Evolutionary conservation across 2,113 vertebrate genomes (phyloP).

Genomic region (Tupaia chinensis): DNA sequence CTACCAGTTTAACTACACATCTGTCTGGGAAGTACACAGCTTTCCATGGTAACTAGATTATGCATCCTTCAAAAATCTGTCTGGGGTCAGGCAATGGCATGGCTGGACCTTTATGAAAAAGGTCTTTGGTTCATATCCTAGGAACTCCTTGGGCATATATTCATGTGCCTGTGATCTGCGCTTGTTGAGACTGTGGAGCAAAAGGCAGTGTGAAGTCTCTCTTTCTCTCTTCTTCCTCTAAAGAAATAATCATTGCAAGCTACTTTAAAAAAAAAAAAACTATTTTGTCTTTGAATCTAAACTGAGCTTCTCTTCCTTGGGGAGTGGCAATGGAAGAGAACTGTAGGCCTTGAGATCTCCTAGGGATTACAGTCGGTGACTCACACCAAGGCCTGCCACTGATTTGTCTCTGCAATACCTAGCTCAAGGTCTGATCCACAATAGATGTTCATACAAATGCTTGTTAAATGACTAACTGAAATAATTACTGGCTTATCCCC

Average conservation of each 20-base stretch:
- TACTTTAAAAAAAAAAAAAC: neutral
- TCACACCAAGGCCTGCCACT: neutral
- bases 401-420: neutral
- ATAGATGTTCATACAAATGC: neutral
- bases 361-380: neutral
- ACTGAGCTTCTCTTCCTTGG: neutral
- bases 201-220: too few relatives aligned
- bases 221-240: too few relatives aligned
- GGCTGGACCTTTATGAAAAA: too few relatives aligned
- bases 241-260: too few relatives aligned
- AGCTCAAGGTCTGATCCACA: neutral
- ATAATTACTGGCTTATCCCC: neutral
- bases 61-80: neutral
- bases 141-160: too few relatives aligned
- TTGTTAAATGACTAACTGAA: conserved; percentile 38
- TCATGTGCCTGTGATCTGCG: too few relatives aligned
- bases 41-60: neutral
- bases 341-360: neutral
- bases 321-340: rapidly evolving
- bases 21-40: neutral
- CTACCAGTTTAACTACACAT: neutral
- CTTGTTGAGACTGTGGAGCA: too few relatives aligned
- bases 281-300: conserved; percentile 19
- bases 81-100: neutral
- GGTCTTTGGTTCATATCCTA: too few relatives aligned